phyloP scores from a whole-genome alignment of 1,140 invertebrate species.

The Cyrtorhinus lividipennis region DNA sequence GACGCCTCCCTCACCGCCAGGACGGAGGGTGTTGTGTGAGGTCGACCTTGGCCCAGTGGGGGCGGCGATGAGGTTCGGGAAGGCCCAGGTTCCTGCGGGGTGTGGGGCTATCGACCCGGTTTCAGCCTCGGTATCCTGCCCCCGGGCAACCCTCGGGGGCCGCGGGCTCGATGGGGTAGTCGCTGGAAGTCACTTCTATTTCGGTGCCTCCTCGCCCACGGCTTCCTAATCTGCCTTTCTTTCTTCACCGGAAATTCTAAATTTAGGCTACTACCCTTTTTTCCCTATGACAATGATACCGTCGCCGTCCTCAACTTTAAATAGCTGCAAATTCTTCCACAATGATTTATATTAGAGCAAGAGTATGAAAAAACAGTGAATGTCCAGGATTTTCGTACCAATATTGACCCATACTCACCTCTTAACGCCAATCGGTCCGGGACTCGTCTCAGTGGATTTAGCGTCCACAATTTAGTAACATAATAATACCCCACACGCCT shows the following conservation, averaged over 20 bases:
- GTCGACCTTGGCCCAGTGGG: background rate
- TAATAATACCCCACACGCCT: too few relatives aligned
- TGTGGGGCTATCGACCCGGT: background rate
- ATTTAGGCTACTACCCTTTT: background rate
- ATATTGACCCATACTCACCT: too few relatives aligned
- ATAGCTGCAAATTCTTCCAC: background rate
- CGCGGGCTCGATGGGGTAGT: too few relatives aligned
- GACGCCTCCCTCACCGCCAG: background rate
- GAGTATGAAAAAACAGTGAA: background rate
- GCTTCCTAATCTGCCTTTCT: background rate
- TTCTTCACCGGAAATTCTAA: background rate
- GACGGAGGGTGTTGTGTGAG: background rate
- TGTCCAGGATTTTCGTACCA: too few relatives aligned
- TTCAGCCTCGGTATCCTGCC: background rate
- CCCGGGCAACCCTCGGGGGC: background rate
- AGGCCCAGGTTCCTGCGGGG: background rate
- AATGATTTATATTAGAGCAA: background rate
- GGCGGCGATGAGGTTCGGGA: too few relatives aligned
- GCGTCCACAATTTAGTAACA: too few relatives aligned
- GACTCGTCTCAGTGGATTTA: too few relatives aligned
- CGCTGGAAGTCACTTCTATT: background rate
- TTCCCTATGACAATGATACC: background rate
- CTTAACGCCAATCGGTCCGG: too few relatives aligned
- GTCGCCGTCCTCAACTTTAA: too few relatives aligned
- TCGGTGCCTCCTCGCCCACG: background rate